These are phyloP conservation scores for Philereme vetulata DNA, from an alignment of 2,888 invertebrate genomes.

Conservation along the genomic window DNA sequence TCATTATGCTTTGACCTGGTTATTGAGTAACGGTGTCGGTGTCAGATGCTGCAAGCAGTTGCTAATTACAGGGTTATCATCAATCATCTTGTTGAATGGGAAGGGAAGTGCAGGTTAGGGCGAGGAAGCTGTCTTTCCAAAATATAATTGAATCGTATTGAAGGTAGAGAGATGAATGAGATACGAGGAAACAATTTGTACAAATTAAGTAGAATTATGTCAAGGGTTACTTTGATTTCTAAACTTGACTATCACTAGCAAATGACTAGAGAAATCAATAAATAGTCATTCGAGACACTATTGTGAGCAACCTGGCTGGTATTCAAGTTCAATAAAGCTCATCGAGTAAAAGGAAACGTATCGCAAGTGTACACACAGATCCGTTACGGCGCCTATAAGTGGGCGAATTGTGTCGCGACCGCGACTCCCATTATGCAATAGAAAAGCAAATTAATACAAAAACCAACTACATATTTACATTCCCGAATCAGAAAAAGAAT, in stretches of 20 bases:
- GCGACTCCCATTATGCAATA: constrained; percentile 57
- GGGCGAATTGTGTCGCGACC: constrained; percentile 54
- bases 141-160: constrained; percentile 40
- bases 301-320: not conserved
- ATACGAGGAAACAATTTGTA: constrained; percentile 32
- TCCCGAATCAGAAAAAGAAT: constrained; percentile 47
- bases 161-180: constrained; percentile 28
- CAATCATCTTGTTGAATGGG: constrained; percentile 62
- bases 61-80: constrained; percentile 74
- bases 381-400: constrained; percentile 48
- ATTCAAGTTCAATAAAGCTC: constrained; percentile 12
- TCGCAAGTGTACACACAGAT: constrained; percentile 44
- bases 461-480: constrained; percentile 46
- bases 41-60: constrained; percentile 56
- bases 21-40: constrained; percentile 43
- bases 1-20: constrained; percentile 47
- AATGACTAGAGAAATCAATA: not conserved
- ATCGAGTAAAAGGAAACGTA: constrained; percentile 36
- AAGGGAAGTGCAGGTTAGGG: constrained; percentile 39
- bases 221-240: not conserved
- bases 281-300: not conserved
- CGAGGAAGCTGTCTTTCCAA: constrained; percentile 32
- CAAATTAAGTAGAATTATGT: constrained; percentile 25
- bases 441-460: constrained; percentile 54
- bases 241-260: too few species aligned